Evolutionary conservation across 2,113 vertebrate genomes (phyloP).

Genomic region (Myrmecophaga tridactyla): DNA sequence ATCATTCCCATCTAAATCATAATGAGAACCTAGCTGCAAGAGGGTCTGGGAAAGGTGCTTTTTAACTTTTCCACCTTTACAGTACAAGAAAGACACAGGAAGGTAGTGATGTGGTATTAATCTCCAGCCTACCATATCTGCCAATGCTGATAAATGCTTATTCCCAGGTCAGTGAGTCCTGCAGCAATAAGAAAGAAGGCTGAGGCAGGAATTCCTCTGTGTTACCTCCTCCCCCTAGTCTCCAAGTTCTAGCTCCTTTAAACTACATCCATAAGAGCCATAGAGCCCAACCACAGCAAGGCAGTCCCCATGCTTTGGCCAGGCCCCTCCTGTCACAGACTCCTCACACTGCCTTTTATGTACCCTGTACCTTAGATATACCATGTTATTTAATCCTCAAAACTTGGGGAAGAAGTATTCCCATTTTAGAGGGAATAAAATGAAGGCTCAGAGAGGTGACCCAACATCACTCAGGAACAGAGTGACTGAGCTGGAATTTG

Average conservation of each 20-base stretch:
- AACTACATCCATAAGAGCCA: background rate
- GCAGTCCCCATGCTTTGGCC: background rate
- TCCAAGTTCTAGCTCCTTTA: background rate
- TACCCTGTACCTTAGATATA: background rate
- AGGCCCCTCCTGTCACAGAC: background rate
- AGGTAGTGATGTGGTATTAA: background rate
- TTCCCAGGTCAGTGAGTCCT: no score
- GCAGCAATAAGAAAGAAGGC: background rate
- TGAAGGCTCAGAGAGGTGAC: background rate
- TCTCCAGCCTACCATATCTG: background rate
- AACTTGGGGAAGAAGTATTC: background rate
- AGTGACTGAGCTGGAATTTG: background rate
- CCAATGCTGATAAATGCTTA: background rate
- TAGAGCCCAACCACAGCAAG: background rate
- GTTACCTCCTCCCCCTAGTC: background rate
- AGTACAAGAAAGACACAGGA: background rate
- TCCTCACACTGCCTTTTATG: background rate
- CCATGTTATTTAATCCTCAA: background rate
- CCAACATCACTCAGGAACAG: background rate
- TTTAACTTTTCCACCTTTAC: background rate
- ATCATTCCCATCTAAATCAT: background rate
- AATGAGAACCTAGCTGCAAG: background rate
- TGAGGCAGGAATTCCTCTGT: background rate
- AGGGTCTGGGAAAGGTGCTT: background rate
- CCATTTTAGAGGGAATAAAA: background rate